Evolutionary conservation across 2,113 vertebrate species (phyloP), one percentile per base, ranked within the genome.

Genomic region (Salminus brasiliensis): DNA sequence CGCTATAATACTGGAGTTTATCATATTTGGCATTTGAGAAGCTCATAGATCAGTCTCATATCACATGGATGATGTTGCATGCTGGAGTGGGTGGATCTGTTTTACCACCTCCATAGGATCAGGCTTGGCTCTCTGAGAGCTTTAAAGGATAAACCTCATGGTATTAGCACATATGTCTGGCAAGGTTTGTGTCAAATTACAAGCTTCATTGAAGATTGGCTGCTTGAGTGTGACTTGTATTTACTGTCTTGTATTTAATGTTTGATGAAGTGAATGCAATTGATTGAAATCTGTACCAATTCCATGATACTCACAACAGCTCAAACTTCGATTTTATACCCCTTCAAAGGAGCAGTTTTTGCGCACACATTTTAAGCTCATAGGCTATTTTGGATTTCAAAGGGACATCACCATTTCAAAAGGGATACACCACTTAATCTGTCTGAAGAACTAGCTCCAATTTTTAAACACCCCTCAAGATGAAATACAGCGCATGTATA

Each of bases 61-160:
- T 4, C 47, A 18, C 34, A 34, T 36, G 32, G 30, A 29, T 32
- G 52, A 57, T 3, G 32, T 41, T 16, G 36, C 15, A 27, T 18
- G 39, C 49, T 36, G 13, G 53, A 41, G 77, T 39, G 65, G 72
- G 81, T 81, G 72, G 36, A 82, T 29, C 18, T 41, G 85, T 59
- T 62, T 41, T 53, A 62, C 70, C 80, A 67, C 84, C 73, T 82
- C 23, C 53, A 74, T 29, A 78, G 62, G 72, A 83, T 82, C 73
- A 49, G 36, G 27, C 83, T 81, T 82, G 72, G 78, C 81, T 57
- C 60, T 79, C 63, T 41, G 15, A 18, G 16, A 73, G 62, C 63
- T 62, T 74, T 74, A 67, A 52, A 67, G 62, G 62, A 57, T 74
- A 29, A 72, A 67, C 30, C 60, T 30, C 15, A 16, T 23, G 49